Conservation (phyloP, 2,888 invertebrate genomes). For the Saturnia japonica region DNA sequence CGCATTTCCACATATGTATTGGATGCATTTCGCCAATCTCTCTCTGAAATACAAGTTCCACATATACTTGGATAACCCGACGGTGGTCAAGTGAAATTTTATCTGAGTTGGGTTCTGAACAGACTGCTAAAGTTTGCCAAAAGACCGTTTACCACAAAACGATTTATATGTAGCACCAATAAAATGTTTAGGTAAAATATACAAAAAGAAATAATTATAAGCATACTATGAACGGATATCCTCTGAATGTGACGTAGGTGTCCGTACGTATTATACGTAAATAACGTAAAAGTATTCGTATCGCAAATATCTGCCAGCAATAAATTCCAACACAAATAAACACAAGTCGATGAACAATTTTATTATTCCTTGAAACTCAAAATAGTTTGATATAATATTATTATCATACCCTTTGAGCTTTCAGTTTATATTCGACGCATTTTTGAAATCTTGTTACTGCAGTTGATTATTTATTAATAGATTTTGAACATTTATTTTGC, state of each 20-base stretch:
- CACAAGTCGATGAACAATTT: slow-evolving; percentile 21
- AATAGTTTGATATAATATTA: slow-evolving; percentile 15
- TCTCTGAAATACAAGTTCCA: too few relatives aligned
- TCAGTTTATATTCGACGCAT: neutral
- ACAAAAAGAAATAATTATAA: slow-evolving; percentile 1
- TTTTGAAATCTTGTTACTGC: neutral
- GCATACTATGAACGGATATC: neutral
- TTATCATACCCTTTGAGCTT: neutral
- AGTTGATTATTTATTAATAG: neutral
- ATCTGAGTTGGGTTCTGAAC: too few relatives aligned
- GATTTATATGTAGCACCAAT: neutral
- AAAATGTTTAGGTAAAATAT: neutral
- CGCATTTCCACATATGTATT: too few relatives aligned
- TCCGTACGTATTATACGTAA: neutral
- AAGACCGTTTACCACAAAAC: too few relatives aligned
- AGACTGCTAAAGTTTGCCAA: too few relatives aligned
- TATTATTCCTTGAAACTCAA: slow-evolving; percentile 21
- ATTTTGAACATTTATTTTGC: neutral
- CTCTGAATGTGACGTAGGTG: neutral
- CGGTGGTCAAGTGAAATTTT: too few relatives aligned
- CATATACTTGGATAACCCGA: too few relatives aligned
- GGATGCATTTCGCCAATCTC: too few relatives aligned
- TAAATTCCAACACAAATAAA: slow-evolving; percentile 22
- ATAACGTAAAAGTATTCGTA: slow-evolving; percentile 7
- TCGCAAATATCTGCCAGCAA: slow-evolving; percentile 13